These are phyloP conservation scores for Nycteola revayana DNA, from an alignment of 2,888 invertebrate species.

Conservation along the genomic window DNA sequence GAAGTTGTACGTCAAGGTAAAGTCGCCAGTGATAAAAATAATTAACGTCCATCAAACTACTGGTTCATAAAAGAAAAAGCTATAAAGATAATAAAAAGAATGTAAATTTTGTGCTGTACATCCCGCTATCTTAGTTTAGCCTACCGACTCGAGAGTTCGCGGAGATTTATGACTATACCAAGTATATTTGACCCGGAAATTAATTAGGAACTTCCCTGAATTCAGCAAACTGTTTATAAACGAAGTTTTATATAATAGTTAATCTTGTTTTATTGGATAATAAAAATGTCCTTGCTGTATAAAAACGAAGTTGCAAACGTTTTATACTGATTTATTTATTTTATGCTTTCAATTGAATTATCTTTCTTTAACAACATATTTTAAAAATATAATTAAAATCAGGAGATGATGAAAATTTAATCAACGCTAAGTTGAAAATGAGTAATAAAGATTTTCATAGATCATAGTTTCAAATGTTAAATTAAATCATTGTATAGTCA, in stretches of 20 bases:
- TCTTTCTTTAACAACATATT: too few relatives aligned
- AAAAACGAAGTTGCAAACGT: too few relatives aligned
- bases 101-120: slow-evolving; percentile 23
- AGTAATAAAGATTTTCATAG: neutral
- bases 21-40: too few relatives aligned
- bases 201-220: slow-evolving; percentile 31
- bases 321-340: too few relatives aligned
- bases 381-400: too few relatives aligned
- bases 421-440: too few relatives aligned
- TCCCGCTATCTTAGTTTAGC: slow-evolving; percentile 32
- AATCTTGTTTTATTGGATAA: slow-evolving; percentile 7
- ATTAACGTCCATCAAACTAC: too few relatives aligned
- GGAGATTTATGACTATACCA: slow-evolving; percentile 41
- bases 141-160: slow-evolving; percentile 38
- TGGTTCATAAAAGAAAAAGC: slow-evolving; percentile 3
- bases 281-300: slow-evolving; percentile 3
- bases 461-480: slow-evolving; percentile 10
- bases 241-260: slow-evolving; percentile 15
- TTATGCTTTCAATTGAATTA: too few relatives aligned
- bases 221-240: slow-evolving; percentile 20
- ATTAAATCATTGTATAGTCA: too few relatives aligned
- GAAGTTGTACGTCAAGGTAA: too few relatives aligned
- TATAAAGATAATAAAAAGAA: slow-evolving; percentile 8
- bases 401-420: too few relatives aligned
- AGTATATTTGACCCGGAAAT: slow-evolving; percentile 46